Base-by-base conservation (phyloP, 2,113 vertebrate species). In the Perca flavescens region DNA sequence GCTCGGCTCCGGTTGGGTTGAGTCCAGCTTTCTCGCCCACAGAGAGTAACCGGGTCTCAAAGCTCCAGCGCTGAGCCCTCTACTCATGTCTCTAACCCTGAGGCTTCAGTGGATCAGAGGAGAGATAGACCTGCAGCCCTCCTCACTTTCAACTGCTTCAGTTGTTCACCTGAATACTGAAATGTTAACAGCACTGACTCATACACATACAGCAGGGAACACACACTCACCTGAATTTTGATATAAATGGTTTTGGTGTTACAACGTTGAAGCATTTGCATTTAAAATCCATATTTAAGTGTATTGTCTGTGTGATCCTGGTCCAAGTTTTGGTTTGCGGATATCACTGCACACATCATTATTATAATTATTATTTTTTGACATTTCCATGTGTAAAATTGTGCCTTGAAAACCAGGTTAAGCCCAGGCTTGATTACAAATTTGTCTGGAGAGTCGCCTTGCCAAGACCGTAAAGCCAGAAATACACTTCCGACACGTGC, bases 101-200 rank as follows among this genome's bases (percentile, higher is more conserved):
- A 83, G 86, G 89, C 87, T 91, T 84, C 53, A 17, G 64, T 7
- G 79, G 86, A 89, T 88, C 91, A 91, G 74, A 89, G 79, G 5
- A 78, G 57, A 80, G 79, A 88, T 60, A 77, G 76, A 86, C 79
- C 70, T 34, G 15, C 52, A 84, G 77, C 62, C 80, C 67, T 75
- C 47, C 74, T 77, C n/a, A 6, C 53, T 71, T 77, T 77, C 58
- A 73, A 54, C 25, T 53, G 49, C 78, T 21, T 82, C 81, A 56
- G 64, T 70, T 79, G 76, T 82, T 85, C 81, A 64, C 73, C 77
- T 82, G 77, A 81, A 87, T 84, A 81, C 87, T 79, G 61, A 86
- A 74, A 80, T 16, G 49, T 73, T 70, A 69, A 36, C 70, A 75
- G 79, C 46, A 65, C 21, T 10, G 12, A 40, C 68, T 80, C 64